A percentile compares a stretch with the other conserved stretches of the same genome.
phyloP scores from a whole-genome alignment of 2,113 vertebrate species.

The Tamias sibiricus region DNA sequence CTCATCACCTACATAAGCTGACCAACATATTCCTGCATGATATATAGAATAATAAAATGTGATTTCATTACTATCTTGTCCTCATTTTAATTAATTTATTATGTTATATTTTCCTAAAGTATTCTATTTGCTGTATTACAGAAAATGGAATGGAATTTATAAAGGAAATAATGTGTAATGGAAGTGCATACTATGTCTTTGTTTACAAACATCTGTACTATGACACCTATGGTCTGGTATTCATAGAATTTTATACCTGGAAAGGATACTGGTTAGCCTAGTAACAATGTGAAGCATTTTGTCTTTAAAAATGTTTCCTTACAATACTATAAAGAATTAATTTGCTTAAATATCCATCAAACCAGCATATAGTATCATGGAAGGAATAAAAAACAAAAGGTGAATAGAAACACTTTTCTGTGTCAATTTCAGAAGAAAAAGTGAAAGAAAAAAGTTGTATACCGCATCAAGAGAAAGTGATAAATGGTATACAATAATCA shows the following conservation, averaged over 20 bases:
- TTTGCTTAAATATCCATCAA: slow-evolving; percentile 23
- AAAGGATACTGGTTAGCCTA: background rate
- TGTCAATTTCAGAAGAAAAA: background rate
- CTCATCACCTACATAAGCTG: background rate
- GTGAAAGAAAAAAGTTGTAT: background rate
- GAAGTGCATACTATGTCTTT: background rate
- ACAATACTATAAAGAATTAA: background rate
- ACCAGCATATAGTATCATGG: background rate
- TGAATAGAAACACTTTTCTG: background rate
- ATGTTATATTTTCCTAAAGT: background rate
- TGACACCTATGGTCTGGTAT: background rate
- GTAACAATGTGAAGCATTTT: background rate
- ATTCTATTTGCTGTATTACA: background rate
- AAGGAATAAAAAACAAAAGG: background rate
- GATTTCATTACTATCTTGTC: background rate
- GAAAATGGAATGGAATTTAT: slow-evolving; percentile 9
- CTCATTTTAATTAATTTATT: slow-evolving; percentile 45
- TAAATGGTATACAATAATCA: background rate
- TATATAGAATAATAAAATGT: slow-evolving; percentile 44
- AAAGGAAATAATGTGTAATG: background rate
- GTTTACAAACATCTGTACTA: background rate
- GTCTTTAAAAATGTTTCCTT: background rate
- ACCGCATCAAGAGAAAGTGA: background rate
- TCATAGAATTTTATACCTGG: background rate
- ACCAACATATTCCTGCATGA: background rate